These are phyloP conservation scores for Hoplias malabaricus DNA, from an alignment of 2,113 vertebrate species.

Conservation along the genomic window DNA sequence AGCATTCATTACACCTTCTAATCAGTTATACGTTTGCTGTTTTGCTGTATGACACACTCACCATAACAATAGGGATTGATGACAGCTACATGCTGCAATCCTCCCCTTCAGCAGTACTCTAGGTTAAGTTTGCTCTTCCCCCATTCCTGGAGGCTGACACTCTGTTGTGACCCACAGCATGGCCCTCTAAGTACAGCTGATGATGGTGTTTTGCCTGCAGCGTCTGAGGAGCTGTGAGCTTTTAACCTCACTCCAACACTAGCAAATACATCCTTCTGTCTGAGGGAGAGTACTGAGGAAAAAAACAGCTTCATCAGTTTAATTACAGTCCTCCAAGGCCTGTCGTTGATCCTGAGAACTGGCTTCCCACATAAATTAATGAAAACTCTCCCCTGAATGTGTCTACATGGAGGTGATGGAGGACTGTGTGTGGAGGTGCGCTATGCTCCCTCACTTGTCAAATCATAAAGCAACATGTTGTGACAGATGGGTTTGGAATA, in stretches of 20 bases:
- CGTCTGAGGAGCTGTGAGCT: background rate
- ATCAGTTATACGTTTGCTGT: slow-evolving; percentile 29
- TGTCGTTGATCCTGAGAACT: slow-evolving; percentile 16
- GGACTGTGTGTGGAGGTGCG: background rate
- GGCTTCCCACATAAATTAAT: slow-evolving; percentile 23
- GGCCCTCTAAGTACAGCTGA: slow-evolving; percentile 32
- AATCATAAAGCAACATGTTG: background rate
- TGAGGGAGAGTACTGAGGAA: background rate
- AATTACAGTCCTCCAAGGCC: slow-evolving; percentile 23
- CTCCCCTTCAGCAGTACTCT: background rate
- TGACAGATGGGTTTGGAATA: background rate
- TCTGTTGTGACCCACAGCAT: slow-evolving; percentile 23
- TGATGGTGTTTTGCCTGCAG: slow-evolving; percentile 42
- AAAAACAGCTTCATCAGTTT: slow-evolving; percentile 33
- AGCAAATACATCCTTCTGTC: slow-evolving; percentile 18
- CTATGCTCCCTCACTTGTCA: background rate
- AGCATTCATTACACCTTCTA: slow-evolving; percentile 11
- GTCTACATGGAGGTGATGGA: background rate
- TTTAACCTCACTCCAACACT: slow-evolving; percentile 19
- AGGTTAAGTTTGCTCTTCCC: background rate
- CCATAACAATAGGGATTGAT: background rate
- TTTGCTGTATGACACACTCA: background rate
- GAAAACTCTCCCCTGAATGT: background rate
- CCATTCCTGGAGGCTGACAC: background rate
- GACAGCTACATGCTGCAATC: slow-evolving; percentile 10